Conservation (phyloP, 2,797 vertebrate species). For the Thaleichthys pacificus region DNA sequence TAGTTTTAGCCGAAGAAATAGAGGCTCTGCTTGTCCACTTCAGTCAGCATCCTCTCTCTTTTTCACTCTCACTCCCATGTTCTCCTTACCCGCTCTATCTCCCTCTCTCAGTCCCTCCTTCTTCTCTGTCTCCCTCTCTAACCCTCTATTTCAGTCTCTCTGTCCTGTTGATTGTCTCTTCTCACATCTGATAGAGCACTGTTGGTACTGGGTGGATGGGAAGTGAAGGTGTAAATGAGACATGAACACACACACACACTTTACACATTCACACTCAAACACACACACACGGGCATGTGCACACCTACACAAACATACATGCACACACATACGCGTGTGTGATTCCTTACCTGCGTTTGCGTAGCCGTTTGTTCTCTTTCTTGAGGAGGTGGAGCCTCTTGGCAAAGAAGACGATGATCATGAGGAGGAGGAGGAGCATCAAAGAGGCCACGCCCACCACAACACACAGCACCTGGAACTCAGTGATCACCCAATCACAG, state of each 20-base stretch:
- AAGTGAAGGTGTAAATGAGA: background rate
- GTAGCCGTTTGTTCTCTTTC: constrained; percentile 90
- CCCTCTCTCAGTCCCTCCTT: background rate
- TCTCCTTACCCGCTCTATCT: background rate
- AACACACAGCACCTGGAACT: constrained; percentile 96
- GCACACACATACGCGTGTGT: background rate
- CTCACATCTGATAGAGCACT: background rate
- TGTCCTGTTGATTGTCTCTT: background rate
- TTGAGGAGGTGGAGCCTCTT: constrained; percentile 94
- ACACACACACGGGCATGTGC: background rate
- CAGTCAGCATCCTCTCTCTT: background rate
- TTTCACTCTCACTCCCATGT: background rate
- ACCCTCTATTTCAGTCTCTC: background rate
- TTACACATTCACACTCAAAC: constrained; percentile 2
- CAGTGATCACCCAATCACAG: constrained; percentile 92
- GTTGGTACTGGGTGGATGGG: background rate
- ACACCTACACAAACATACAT: background rate
- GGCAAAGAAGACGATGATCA: constrained; percentile 97
- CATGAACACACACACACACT: background rate
- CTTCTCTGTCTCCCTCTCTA: background rate
- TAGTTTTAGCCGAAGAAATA: constrained; percentile 25
- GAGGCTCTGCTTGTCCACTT: background rate
- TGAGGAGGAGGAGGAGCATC: constrained; percentile 89
- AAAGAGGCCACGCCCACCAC: constrained; percentile 85
- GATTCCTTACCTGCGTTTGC: constrained; percentile 85